Base-by-base conservation (phyloP, 2,888 invertebrate genomes). In the Platycheirus albimanus region DNA sequence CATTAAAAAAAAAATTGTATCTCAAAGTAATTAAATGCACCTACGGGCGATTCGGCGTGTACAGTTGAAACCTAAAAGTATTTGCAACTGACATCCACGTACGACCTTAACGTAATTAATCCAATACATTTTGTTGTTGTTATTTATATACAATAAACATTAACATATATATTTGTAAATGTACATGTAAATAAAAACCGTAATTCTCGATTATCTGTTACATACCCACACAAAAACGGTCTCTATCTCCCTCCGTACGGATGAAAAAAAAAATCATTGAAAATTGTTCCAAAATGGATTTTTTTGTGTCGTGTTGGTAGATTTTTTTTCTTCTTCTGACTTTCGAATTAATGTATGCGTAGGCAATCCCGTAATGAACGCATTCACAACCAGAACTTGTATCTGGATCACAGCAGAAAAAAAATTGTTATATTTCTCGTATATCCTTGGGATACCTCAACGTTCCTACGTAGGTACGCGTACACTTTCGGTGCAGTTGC, bases 51-150 rank as follows among this genome's bases (percentile, higher is more conserved):
- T 13, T 28, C 19, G 38, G 15, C 7, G 24, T 8, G 8, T 28
- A 33, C 77, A 15, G 10, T 71, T 41, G 47, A 43, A 13, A 52
- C 36, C 72, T 63, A 69, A 83, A 63, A 72, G 77, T 74, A 56
- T 83, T 74, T 78, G 63, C 72, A 69, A 74, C 72, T 78, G 72
- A 78, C 83, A 78, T 83, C 83, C 78, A 83, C 72, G 78, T 78
- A 69, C 69, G 72, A 77, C 78, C 83, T 83, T 70, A 78, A 77
- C 64, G 78, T 58, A 83, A 83, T 83, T 83, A 83, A 83, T 83
- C 78, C 78, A 78, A 83, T 83, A 83, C 78, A 72, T 83, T n/a
- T 78, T 72, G 69, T 69, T 72, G 3, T 83, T 74, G 64, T 56
- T 69, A 43, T 33, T 2, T 24, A 24, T 24, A 33, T 77, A 83